Base-by-base conservation (phyloP, 2,888 invertebrate species). In the Campaea margaritaria region DNA sequence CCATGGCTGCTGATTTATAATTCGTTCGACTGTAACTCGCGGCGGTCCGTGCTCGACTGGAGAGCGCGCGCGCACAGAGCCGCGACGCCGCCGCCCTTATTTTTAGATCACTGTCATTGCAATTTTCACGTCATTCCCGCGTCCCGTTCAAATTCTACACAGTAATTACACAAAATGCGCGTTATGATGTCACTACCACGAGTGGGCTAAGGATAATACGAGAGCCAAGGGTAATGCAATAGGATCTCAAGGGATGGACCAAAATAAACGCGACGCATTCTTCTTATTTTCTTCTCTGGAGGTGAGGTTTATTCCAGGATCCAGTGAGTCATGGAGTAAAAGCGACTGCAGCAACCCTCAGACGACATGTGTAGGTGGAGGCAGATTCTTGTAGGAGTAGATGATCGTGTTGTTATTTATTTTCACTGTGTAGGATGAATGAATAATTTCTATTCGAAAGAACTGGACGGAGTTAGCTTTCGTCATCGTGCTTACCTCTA, bases 1-100 rank as follows among this genome's bases (percentile, higher is more conserved):
- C 97, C 97, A 97, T 97, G 91, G 86, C 84, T 89, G 87, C 80
- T 86, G 84, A 78, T 74, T 74, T 75, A 73, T 68, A 69, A 47
- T 69, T 88, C 87, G 87, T 87, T 89, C 89, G 91, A 82, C 85
- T 88, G 84, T 81, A 85, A 84, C 86, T 87, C 88, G 90, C 89
- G 90, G 83, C 90, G 91, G 83, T 86, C 79, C 78, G 79, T 81
- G 81, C 87, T 91, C 93, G 93, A 91, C 92, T 91, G 88, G 78
- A 68, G 81, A 71, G 78, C 68, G 73, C 73, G 78, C 80, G 76
- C 80, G 72, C 76, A 73, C 75, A 68, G 69, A 66, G 76, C 74
- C 75, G 71, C 77, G 75, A 79, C 84, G 84, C 83, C 80, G 65
- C 52, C 83, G 81, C 69, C 75, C 76, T 78, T 91, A 91, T 91